Base-by-base conservation (phyloP, 2,113 vertebrate genomes). In the Coptodon rendalli region DNA sequence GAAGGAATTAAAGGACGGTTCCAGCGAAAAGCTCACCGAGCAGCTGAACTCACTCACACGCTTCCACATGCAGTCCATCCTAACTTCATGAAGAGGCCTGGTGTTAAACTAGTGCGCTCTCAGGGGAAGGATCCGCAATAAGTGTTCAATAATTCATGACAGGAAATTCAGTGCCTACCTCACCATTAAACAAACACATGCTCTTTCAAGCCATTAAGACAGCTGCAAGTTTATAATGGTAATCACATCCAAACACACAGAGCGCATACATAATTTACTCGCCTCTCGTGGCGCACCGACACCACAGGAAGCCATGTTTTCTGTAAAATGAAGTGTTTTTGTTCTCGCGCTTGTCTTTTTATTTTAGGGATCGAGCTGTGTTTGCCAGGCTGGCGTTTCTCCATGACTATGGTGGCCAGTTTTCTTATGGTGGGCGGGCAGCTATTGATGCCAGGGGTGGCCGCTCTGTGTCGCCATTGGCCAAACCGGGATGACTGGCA, bases 321-420 rank as follows among this genome's bases (percentile, higher is more conserved):
- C 43, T n/a, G 43, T 80, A 40, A 31, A 53, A 56, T 59, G 50
- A 57, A 84, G 56, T 53, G 27, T 9, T 40, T 87, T 10, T 86
- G 56, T 82, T 71, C 59, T 73, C 52, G 24, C 53, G 45, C 80
- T 50, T 40, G 2, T 40, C 24, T 80, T 38, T 81, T 80, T 79
- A 48, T 80, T 81, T 81, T 40, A 99, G 99, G 99, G 91, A 98
- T 99, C 90, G 99, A 99, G 96, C 96, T 99, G 83, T 99, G 98
- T 89, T 96, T 97, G 89, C 98, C 98, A 2, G 96, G 90, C 81
- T 97, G 98, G 94, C 98, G 98, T 5, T 99, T 99, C 96, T 98
- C 98, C 97, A 96, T 99, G 96, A 98, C 98, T 17, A 99, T 99
- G 98, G 97, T 98, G 96, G 98, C 98, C 1, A 98, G 97, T 90